phyloP scores from a whole-genome alignment of 2,797 vertebrate genomes.

The Gobionotothen gibberifrons region DNA sequence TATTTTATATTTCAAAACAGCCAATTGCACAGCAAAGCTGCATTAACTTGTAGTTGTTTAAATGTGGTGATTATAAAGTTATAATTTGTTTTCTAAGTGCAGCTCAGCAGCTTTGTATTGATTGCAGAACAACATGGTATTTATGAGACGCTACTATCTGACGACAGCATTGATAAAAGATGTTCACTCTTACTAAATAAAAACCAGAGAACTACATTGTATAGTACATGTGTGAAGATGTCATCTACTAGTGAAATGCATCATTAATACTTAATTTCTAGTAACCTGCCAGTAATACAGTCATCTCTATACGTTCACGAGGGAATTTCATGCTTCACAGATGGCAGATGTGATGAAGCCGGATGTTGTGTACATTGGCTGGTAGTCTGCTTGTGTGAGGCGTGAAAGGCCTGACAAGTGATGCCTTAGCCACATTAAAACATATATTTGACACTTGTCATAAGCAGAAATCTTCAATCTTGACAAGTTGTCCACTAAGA shows the following conservation, averaged over 20 bases:
- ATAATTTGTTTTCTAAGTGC: neutral
- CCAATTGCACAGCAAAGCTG: neutral
- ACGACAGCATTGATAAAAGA: neutral
- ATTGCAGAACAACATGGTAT: neutral
- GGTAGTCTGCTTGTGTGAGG: neutral
- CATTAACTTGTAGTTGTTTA: neutral
- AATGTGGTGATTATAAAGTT: neutral
- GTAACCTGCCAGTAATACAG: neutral
- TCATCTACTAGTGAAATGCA: neutral
- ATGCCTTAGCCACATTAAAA: neutral
- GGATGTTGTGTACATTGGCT: neutral
- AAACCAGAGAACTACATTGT: neutral
- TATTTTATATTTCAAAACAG: neutral
- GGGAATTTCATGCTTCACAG: neutral
- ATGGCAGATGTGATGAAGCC: neutral
- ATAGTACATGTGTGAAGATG: neutral
- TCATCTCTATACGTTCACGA: neutral
- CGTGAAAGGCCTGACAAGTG: neutral
- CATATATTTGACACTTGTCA: constrained; percentile 18
- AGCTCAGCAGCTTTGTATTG: neutral
- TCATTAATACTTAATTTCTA: neutral
- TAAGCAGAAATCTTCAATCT: neutral
- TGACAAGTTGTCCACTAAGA: constrained; percentile 10
- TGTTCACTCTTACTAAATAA: neutral
- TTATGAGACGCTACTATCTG: neutral